Conservation (phyloP, 2,797 vertebrate genomes). For the Synaphobranchus kaupii region DNA sequence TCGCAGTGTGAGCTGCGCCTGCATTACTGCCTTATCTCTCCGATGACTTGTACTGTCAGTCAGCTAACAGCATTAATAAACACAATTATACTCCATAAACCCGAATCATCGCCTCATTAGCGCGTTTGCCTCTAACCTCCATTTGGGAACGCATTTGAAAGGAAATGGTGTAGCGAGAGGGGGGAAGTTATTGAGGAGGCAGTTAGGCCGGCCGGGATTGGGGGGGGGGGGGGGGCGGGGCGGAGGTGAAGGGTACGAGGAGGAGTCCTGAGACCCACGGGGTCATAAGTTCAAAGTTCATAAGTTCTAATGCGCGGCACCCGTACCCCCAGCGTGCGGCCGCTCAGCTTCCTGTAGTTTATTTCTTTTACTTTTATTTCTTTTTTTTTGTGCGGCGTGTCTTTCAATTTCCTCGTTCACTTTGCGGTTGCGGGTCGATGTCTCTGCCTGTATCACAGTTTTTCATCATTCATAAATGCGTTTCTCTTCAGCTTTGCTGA, state of each 20-base stretch:
- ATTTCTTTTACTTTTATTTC: not conserved
- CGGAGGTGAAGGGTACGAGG: not conserved
- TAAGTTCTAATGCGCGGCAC: not conserved
- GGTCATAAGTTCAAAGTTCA: not conserved
- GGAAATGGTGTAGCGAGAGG: not conserved
- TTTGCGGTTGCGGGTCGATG: not conserved
- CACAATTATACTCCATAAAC: constrained; percentile 22
- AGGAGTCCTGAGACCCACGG: not conserved
- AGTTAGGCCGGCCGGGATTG: not conserved
- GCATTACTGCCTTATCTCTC: not conserved
- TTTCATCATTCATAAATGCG: not conserved
- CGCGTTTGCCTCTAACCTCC: constrained; percentile 22
- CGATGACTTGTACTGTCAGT: constrained; percentile 14
- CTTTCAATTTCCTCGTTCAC: not conserved
- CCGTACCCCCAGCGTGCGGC: not conserved
- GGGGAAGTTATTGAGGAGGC: not conserved
- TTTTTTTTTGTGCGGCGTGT: not conserved
- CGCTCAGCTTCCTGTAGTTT: not conserved
- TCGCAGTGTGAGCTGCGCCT: not conserved
- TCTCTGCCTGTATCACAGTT: not conserved
- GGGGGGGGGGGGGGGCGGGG: not conserved
- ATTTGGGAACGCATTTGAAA: not conserved
- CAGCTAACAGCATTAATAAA: constrained; percentile 16
- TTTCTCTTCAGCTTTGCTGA: not conserved
- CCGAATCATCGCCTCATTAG: constrained; percentile 17